phyloP scores from a whole-genome alignment of 1,140 invertebrate species.

The Capitella teleta region DNA sequence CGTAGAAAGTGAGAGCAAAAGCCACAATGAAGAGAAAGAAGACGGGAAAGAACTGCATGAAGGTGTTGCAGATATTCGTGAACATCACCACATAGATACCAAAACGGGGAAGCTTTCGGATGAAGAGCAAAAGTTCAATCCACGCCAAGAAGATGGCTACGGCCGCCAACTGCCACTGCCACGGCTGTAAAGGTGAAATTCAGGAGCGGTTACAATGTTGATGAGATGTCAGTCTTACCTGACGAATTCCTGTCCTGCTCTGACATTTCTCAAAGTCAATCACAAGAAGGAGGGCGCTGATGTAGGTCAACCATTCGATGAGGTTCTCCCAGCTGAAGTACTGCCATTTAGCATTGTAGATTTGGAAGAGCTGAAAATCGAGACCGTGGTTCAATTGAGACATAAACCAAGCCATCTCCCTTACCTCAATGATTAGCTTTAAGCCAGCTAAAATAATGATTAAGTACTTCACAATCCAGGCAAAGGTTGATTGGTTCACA shows the following conservation, averaged over 20 bases:
- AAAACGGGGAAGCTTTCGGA: conserved; percentile 9
- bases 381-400: not conserved
- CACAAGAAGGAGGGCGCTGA: conserved; percentile 42
- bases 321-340: conserved; percentile 45
- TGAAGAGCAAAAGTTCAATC: conserved; percentile 9
- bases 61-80: conserved; percentile 5
- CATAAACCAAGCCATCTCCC: not conserved
- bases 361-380: conserved; percentile 34
- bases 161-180: conserved; percentile 11
- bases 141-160: conserved; percentile 9
- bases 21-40: conserved; percentile 9
- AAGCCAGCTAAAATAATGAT: conserved; percentile 38
- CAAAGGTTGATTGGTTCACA: conserved; percentile 20
- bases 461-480: conserved; percentile 34
- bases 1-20: conserved; percentile 8
- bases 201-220: not conserved
- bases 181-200: conserved; percentile 4
- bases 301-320: conserved; percentile 44
- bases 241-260: conserved; percentile 34
- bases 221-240: conserved; percentile 22
- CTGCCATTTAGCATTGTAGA: conserved; percentile 35
- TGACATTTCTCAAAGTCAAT: conserved; percentile 42
- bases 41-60: conserved; percentile 6
- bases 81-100: conserved; percentile 13
- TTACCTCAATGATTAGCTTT: conserved; percentile 43